Percentiles rank a stretch among this genome's conserved stretches.
Evolutionary conservation across 2,888 invertebrate species (phyloP).

Genomic region (Geophilus truncorum): DNA sequence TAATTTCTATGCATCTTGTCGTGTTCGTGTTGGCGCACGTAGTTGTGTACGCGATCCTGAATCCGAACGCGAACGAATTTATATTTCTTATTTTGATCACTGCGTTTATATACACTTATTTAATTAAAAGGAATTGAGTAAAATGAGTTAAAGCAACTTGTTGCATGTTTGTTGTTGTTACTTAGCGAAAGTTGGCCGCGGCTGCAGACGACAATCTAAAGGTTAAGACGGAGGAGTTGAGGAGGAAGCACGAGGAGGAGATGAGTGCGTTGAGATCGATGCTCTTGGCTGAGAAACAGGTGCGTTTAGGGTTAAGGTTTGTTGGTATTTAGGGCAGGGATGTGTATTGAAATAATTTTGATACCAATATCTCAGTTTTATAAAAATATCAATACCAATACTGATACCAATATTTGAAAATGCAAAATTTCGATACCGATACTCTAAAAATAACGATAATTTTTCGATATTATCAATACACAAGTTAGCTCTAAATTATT

Average conservation of each 20-base stretch:
- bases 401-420: no score
- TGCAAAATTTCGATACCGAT: no score
- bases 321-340: no score
- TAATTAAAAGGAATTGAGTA: background rate
- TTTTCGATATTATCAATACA: no score
- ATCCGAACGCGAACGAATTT: no score
- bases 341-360: no score
- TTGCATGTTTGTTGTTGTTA: background rate
- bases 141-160: background rate
- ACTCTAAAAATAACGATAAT: no score
- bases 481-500: no score
- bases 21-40: background rate
- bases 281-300: constrained; percentile 25
- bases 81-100: background rate
- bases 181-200: background rate
- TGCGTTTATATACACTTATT: background rate
- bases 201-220: background rate
- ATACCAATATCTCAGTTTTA: no score
- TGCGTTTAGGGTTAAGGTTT: background rate
- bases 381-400: no score
- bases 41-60: no score
- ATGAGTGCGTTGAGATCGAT: background rate
- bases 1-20: background rate
- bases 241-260: background rate
- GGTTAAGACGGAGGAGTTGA: background rate